Evolutionary conservation across 2,797 vertebrate species (phyloP), one percentile per base, ranked within the genome.

Genomic region (Lepilemur septentrionalis): DNA sequence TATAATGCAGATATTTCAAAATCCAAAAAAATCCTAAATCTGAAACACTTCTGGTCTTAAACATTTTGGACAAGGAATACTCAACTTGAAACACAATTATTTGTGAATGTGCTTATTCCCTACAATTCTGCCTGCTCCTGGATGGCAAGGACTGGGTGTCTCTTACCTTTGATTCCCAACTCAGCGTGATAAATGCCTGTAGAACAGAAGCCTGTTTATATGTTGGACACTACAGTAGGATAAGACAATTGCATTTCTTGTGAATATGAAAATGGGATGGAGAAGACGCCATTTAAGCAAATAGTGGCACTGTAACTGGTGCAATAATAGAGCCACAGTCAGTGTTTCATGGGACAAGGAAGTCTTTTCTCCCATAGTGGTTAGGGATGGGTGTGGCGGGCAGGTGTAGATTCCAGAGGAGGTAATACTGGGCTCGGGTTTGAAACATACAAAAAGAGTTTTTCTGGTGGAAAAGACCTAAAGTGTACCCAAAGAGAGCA

Each of bases 231-330:
- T 30, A 69, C 35, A 28, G 11, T 41, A 69, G 32, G 88, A 22
- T 69, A 89, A 83, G 83, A 50, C 28, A 41, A 20, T 55, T 91
- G 23, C 0, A 48, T 95, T 96, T 75, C 46, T 96, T 91, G 12
- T 67, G n/a, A 93, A n/a, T 61, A n/a, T 79, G 55, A 69, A 90
- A 89, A 82, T 23, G 20, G 22, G 11, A 67, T 83, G 18, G 22
- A 63, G 72, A 80, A 23, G 13, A 30, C 11, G 9, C 23, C 12
- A 10, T 70, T 57, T 50, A 90, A 84, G 13, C 14, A 73, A 84
- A 79, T 8, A 84, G 38, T 38, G 72, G 38, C 30, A 28, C 8
- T 38, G 1, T 86, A 57, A 59, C 23, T 43, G 57, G 7, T 69
- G 9, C 0, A 59, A 4, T 15, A 69, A 28, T 18, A 73, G 35